Base-by-base conservation (phyloP, 2,113 vertebrate species). In the human (Homo sapiens) region DNA sequence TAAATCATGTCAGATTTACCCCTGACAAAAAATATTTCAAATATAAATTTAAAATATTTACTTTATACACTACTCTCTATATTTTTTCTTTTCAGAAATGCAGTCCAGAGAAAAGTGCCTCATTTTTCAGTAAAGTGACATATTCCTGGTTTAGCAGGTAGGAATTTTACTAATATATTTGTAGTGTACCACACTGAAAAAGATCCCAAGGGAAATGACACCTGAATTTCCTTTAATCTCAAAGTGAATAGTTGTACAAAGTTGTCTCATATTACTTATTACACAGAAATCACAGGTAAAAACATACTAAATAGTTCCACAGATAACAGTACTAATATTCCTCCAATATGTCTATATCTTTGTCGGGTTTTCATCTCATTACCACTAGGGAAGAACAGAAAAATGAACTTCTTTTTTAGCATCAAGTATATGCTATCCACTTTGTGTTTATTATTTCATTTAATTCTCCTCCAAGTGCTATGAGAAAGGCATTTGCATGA, bases 111-210 rank as follows among this genome's bases (percentile, higher is more conserved):
- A 83, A 97, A 45, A 95, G 75, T 95, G 97, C 2, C 73, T 98
- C 97, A 81, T 98, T 98, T 50, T 94, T 98, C 87, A 98, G 94
- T 95, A 97, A 97, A 73, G 85, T 98, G 94, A 98, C 95, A 0
- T 98, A 97, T 94, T 98, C 95, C 55, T 99, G 98, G 98, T 98
- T 98, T 90, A 98, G 87, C 96, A 98, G 96, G 96, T 98, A 90
- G 40, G 96, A 97, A 75, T 90, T 82, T 80, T 81, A 52, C 32
- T 59, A 79, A 88, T 59, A 32, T 87, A 14, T 59, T 92, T 86
- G 10, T 82, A 85, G 73, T 76, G 45, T 48, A 30, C 30, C 22
- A 50, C 32, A 5, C 2, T 90, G 25, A 81, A 52, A 14, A 81
- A 30, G 61, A 38, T n/a, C 95, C 30, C 11, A 80, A 66, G n/a